These are phyloP conservation scores for Octodonta nipae DNA, from an alignment of 2,888 invertebrate species.

Conservation along the genomic window DNA sequence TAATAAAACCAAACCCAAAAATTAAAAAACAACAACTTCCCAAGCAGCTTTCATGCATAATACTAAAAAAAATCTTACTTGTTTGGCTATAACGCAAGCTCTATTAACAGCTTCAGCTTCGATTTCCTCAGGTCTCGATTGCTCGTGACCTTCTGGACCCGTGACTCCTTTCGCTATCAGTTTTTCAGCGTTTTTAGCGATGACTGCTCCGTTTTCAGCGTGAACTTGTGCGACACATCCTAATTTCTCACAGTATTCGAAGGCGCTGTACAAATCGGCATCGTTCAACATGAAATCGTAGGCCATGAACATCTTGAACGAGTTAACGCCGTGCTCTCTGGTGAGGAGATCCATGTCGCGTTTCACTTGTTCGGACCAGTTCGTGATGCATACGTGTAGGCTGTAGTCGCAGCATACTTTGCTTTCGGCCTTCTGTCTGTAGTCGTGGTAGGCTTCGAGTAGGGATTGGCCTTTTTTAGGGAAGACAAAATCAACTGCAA, in stretches of 20 bases:
- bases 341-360: constrained; percentile 80
- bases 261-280: constrained; percentile 72
- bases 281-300: constrained; percentile 86
- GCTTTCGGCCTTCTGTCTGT: constrained; percentile 81
- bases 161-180: constrained; percentile 75
- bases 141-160: constrained; percentile 88
- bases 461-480: constrained; percentile 74
- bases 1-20: too few relatives aligned
- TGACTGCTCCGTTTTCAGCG: constrained; percentile 92
- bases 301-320: constrained; percentile 98
- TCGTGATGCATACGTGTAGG: constrained; percentile 81
- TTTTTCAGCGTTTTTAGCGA: constrained; percentile 79
- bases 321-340: constrained; percentile 78
- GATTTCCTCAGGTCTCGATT: constrained; percentile 89
- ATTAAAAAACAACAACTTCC: not conserved
- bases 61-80: constrained; percentile 43
- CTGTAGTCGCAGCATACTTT: constrained; percentile 98
- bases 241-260: constrained; percentile 69
- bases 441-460: constrained; percentile 79
- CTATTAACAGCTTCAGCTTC: constrained; percentile 92
- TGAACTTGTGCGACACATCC: constrained; percentile 88
- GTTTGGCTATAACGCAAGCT: constrained; percentile 85
- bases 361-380: constrained; percentile 68
- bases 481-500: constrained; percentile 83
- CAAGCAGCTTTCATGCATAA: not conserved